Base-by-base conservation (phyloP, 2,797 vertebrate genomes). In the Chromobotia macracanthus region DNA sequence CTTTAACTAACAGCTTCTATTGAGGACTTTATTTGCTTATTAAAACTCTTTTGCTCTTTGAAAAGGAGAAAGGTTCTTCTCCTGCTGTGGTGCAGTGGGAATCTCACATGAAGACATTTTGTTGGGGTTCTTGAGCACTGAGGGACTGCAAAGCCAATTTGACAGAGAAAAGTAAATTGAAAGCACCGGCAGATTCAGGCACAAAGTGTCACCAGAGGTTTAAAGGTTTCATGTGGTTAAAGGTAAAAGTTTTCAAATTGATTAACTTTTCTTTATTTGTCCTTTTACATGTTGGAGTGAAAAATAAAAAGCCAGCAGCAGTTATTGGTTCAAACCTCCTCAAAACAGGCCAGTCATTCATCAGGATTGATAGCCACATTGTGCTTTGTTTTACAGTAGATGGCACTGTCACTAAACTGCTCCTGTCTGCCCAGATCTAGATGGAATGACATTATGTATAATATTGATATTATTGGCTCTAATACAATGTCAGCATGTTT, bases 1-100 rank as follows among this genome's bases (percentile, higher is more conserved):
- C 84, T 87, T 88, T 92, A 92, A 94, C 93, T 91, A 92, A 90
- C 84, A 85, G 48, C 86, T 86, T 48, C 89, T 90, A 88, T 92
- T 93, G 88, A 92, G 87, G 80, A 84, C 86, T 89, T 86, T 92
- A 93, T 93, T 93, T 92, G 89, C 79, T 86, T 89, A 90, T 91
- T 91, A 88, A 83, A 89, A 84, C 81, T 65, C n/a, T 80, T 85
- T 86, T 88, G 84, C 84, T 84, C 84, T 89, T 88, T 68, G 56
- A 86, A 86, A 87, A 84, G 84, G 86, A 85, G 71, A 81, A 87
- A 86, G 86, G 86, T 85, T 85, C 87, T 82, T 85, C n/a, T n/a
- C n/a, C n/a, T n/a, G n/a, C n/a, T n/a, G n/a, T n/a, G n/a, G n/a
- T n/a, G n/a, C n/a, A n/a, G n/a, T n/a, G n/a, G 28, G 28, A 23